These are phyloP conservation scores for Drosophila fungiperda DNA, from an alignment of 2,888 invertebrate species.

Conservation along the genomic window DNA sequence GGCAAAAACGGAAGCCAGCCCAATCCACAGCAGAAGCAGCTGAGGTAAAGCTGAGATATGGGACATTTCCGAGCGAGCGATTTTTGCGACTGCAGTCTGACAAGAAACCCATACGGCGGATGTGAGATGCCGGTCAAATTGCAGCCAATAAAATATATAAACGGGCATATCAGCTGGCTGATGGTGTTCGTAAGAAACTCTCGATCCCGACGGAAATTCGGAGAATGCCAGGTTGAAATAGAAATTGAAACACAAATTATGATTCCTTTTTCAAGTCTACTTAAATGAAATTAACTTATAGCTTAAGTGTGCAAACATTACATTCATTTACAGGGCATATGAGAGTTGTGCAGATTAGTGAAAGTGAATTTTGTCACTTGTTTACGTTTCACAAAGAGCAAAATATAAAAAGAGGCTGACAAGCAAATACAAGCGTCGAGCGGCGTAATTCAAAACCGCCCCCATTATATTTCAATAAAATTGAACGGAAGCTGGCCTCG, in stretches of 20 bases:
- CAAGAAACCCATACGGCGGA: conserved; percentile 55
- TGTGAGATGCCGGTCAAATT: conserved; percentile 59
- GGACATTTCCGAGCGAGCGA: conserved; percentile 58
- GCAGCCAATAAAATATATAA: conserved; percentile 11
- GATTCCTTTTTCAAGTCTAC: too few species aligned
- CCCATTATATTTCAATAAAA: conserved; percentile 77
- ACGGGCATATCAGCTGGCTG: conserved; percentile 32
- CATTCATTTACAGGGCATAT: conserved; percentile 42
- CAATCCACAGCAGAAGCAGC: conserved; percentile 14
- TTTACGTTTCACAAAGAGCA: conserved; percentile 57
- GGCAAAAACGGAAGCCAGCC: neutral
- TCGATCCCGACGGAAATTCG: neutral
- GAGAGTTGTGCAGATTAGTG: conserved; percentile 12
- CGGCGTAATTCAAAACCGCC: conserved; percentile 74
- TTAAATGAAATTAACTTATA: neutral
- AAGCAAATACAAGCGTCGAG: conserved; percentile 26
- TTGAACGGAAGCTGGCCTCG: conserved; percentile 67
- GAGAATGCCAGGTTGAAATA: too few species aligned
- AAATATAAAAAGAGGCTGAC: conserved; percentile 32
- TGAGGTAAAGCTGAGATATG: conserved; percentile 29
- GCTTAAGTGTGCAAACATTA: neutral
- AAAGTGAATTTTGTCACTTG: conserved; percentile 27
- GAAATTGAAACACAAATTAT: neutral
- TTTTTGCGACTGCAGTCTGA: conserved; percentile 58
- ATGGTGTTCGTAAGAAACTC: neutral